phyloP scores from a whole-genome alignment of 2,113 vertebrate species.

The Rhinolophus sinicus region DNA sequence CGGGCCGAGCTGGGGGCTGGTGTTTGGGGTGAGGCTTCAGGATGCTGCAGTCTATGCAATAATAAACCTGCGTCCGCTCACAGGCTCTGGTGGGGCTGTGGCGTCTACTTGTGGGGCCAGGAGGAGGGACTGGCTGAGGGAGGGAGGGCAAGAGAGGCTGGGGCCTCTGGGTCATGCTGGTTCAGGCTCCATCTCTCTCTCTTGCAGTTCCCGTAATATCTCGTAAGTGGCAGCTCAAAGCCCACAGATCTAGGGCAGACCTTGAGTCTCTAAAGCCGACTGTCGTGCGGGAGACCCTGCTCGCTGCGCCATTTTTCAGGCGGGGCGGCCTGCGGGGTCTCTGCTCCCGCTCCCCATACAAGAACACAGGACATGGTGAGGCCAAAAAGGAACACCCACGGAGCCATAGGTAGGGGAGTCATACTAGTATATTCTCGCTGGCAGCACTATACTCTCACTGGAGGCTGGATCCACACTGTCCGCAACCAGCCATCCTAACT shows the following conservation, averaged over 20 bases:
- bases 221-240: not conserved
- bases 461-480: too few relatives aligned
- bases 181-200: not conserved
- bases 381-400: too few relatives aligned
- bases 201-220: not conserved
- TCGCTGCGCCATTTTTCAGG: too few relatives aligned
- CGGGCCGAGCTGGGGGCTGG: not conserved
- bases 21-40: not conserved
- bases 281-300: too few relatives aligned
- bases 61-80: constrained; percentile 72
- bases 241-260: not conserved
- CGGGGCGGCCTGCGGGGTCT: too few relatives aligned
- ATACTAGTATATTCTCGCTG: too few relatives aligned
- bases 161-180: not conserved
- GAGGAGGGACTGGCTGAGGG: not conserved
- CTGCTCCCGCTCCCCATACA: too few relatives aligned
- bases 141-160: not conserved
- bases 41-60: constrained; percentile 22
- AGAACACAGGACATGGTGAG: too few relatives aligned
- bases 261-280: not conserved
- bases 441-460: too few relatives aligned
- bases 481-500: too few relatives aligned
- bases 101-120: constrained; percentile 9
- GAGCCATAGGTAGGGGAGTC: too few relatives aligned
- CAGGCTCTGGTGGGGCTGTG: not conserved